Evolutionary conservation across 30 jellyfish, hydroid and myxozoan species (phyloP), one percentile per base, ranked within the genome.

Genomic region (Morbakka virulenta): DNA sequence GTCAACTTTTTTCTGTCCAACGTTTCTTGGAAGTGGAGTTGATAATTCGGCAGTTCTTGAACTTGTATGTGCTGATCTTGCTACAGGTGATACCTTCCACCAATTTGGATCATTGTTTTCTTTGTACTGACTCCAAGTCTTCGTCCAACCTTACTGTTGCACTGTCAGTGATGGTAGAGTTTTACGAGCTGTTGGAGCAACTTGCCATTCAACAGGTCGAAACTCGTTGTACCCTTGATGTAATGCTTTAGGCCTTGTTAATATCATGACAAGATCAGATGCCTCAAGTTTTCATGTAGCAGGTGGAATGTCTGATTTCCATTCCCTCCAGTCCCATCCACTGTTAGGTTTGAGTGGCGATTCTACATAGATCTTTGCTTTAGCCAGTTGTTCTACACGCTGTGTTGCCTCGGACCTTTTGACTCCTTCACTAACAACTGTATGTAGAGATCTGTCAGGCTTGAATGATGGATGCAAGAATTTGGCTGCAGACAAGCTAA

Each of bases 291-390:
- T 83, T 64, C 79, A 72, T n/a, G 98, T 96, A 9, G 98, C 96
- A 51, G 64, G 79, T 17, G 98, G 94, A 24, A 91, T 94, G 73
- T 91, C 98, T 21, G 96, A 91, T 51, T 79, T 91, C 98, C 98
- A 91, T 53, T 91, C 98, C 23, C 96, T 85, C 91, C 94, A 91
- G 63, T 91, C 98, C 98, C 98, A 91, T 14, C 85, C 50, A 3
- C 96, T 85, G 69, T 91, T 82, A 14, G 98, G 96, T 64, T 91
- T 91, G 21, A 91, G 84, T 27, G 95, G 88, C 27, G 85, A 67
- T 20, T 91, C 96, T 50, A 28, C 52, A 65, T 76, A 76, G 23
- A 64, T 82, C 69, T 91, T 91, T 21, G 98, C 74, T 35, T 89
- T 67, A 64, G 98, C 83, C 52, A 91, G 62, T 12, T 33, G 28